Base-by-base conservation (phyloP, 2,113 vertebrate species). In the Gorilla gorilla region DNA sequence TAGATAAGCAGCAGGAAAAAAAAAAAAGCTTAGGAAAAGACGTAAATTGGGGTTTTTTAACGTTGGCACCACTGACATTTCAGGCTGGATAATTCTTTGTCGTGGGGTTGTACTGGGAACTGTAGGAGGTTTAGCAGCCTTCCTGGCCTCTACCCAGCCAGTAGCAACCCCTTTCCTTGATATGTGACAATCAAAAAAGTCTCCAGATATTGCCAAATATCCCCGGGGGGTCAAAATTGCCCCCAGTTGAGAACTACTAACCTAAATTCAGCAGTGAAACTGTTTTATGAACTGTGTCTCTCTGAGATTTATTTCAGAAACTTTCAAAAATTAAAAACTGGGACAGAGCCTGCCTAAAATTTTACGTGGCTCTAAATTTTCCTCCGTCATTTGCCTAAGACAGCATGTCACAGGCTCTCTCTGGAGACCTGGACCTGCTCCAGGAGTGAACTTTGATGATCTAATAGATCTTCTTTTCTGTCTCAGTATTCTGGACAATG, bases 381-480 rank as follows among this genome's bases (percentile, higher is more conserved):
- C 85, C 78, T 82, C 20, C 40, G 64, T 78, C 88, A 27, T 73
- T 80, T 82, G 93, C 81, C 90, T 45, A 50, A 72, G 90, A 81
- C 35, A 52, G 35, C 12, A 8, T 80, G 61, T 89, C 61, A 2
- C 40, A 7, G 45, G 16, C 59, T 83, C 55, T 83, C 95, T 81
- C 27, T 2, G 83, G 90, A 81, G 75, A 75, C 50, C 0, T n/a
- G 1, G 57, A 59, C 38, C 59, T 12, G 5, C 61, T 86, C 82
- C 75, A 50, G 73, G 76, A 52, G 64, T 61, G 93, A 73, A 89
- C 88, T 92, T 40, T 61, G 91, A 87, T 87, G 85, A 94, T 5
- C 90, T 95, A 48, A 89, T 89, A 90, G 78, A 90, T 94, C 97
- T 95, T 92, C 57, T 64, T 32, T 72, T 79, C 83, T 76, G 38